phyloP scores from a whole-genome alignment of 2,797 vertebrate genomes.

The Xiphorhynchus erythropygius region DNA sequence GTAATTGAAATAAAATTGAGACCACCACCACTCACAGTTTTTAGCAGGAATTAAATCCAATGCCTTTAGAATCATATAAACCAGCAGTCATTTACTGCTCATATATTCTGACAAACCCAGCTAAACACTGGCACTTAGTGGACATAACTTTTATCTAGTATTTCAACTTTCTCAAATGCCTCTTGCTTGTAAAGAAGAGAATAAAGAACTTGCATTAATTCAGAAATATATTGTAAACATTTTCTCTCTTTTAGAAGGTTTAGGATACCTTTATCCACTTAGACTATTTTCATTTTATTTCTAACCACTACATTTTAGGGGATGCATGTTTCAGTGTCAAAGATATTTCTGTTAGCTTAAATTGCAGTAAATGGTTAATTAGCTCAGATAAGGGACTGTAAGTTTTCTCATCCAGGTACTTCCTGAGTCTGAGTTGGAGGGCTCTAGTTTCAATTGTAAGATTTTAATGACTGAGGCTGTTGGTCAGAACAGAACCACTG shows the following conservation, averaged over 20 bases:
- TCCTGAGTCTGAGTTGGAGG: neutral
- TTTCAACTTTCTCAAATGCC: neutral
- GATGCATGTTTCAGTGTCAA: neutral
- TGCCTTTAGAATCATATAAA: neutral
- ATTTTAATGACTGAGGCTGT: neutral
- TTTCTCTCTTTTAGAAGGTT: neutral
- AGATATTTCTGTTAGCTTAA: neutral
- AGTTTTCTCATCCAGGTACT: neutral
- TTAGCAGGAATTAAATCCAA: neutral
- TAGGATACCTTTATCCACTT: neutral
- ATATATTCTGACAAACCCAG: neutral
- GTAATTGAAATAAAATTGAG: neutral
- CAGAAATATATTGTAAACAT: neutral
- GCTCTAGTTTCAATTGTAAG: neutral
- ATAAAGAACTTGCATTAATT: neutral
- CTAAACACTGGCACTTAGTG: conserved; percentile 13
- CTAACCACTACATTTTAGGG: neutral
- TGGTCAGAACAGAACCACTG: neutral
- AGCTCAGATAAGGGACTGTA: neutral
- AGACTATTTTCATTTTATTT: neutral
- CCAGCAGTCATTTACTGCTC: neutral
- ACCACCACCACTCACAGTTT: neutral
- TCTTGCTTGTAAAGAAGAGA: neutral
- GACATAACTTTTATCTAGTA: neutral
- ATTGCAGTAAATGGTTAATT: neutral